These are phyloP conservation scores for Cydia strobilella DNA, from an alignment of 1,140 invertebrate genomes.

Conservation along the genomic window DNA sequence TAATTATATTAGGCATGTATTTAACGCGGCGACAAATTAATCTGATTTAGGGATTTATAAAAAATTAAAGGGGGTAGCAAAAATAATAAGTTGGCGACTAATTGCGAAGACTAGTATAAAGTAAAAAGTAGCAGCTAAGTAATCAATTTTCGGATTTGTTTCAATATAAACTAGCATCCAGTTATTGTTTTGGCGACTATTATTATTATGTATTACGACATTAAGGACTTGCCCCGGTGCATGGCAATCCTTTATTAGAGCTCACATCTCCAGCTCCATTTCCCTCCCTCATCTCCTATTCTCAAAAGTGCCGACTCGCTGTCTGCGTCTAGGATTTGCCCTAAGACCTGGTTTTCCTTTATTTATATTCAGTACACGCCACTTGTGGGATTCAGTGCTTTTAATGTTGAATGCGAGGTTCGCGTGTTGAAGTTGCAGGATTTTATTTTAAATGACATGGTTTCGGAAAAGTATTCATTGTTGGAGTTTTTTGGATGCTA, in stretches of 20 bases:
- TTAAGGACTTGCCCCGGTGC: not conserved
- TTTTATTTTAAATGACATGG: slow-evolving; percentile 19
- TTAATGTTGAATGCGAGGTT: slow-evolving; percentile 25
- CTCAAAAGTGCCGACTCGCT: slow-evolving; percentile 20
- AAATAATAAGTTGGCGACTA: too few species aligned
- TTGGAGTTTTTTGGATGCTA: not conserved
- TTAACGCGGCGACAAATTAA: too few species aligned
- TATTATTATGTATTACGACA: too few species aligned
- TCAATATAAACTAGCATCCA: too few species aligned
- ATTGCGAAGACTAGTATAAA: too few species aligned
- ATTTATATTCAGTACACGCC: slow-evolving; percentile 28
- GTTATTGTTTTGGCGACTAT: too few species aligned
- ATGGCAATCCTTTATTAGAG: not conserved
- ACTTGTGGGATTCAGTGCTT: slow-evolving; percentile 28
- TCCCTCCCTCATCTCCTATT: slow-evolving; percentile 13
- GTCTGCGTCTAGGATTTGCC: slow-evolving; percentile 23
- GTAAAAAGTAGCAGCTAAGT: too few species aligned
- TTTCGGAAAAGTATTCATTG: not conserved
- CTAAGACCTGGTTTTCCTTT: slow-evolving; percentile 29
- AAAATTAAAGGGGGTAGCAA: too few species aligned
- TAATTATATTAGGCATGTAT: too few species aligned
- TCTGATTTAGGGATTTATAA: too few species aligned
- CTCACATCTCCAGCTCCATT: not conserved
- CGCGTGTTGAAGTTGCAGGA: slow-evolving; percentile 11
- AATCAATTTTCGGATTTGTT: too few species aligned